Percentiles rank a stretch among this genome's conserved stretches.
phyloP scores from a whole-genome alignment of 2,888 invertebrate genomes.

The Cheilosia variabilis region DNA sequence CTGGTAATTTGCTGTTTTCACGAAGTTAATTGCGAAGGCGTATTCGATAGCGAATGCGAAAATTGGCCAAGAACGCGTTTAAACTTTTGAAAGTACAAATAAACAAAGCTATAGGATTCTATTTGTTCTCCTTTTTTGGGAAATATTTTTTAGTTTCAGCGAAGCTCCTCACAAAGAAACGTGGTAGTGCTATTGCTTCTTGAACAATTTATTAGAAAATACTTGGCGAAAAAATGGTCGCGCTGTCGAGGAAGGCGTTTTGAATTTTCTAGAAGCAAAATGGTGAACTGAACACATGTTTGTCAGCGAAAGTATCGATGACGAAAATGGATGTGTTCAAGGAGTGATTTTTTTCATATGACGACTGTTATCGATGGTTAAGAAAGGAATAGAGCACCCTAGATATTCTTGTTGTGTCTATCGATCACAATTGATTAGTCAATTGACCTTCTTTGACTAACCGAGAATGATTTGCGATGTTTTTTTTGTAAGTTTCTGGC shows the following conservation, averaged over 20 bases:
- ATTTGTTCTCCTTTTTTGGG: constrained; percentile 19
- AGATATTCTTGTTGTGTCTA: too few relatives aligned
- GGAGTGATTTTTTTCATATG: neutral
- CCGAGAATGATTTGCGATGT: too few relatives aligned
- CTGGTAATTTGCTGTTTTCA: constrained; percentile 42
- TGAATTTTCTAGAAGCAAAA: constrained; percentile 76
- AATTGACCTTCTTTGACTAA: too few relatives aligned
- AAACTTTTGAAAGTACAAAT: constrained; percentile 34
- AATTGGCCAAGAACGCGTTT: constrained; percentile 24
- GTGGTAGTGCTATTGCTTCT: constrained; percentile 74
- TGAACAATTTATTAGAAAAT: constrained; percentile 66
- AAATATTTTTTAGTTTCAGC: constrained; percentile 72
- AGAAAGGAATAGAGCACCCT: too few relatives aligned
- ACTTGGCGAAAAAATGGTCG: constrained; percentile 70
- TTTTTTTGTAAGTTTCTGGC: too few relatives aligned
- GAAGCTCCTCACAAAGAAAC: constrained; percentile 77
- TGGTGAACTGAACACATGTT: constrained; percentile 46
- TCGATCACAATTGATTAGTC: too few relatives aligned
- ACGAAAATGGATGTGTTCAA: constrained; percentile 27
- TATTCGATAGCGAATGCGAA: neutral
- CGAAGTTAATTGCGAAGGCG: constrained; percentile 32
- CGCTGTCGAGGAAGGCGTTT: constrained; percentile 55
- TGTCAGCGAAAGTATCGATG: constrained; percentile 23
- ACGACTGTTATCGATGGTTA: constrained; percentile 1
- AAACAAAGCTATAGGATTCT: constrained; percentile 25